These are phyloP conservation scores for Caerostris darwini DNA, from an alignment of 1,140 invertebrate genomes.

Conservation along the genomic window DNA sequence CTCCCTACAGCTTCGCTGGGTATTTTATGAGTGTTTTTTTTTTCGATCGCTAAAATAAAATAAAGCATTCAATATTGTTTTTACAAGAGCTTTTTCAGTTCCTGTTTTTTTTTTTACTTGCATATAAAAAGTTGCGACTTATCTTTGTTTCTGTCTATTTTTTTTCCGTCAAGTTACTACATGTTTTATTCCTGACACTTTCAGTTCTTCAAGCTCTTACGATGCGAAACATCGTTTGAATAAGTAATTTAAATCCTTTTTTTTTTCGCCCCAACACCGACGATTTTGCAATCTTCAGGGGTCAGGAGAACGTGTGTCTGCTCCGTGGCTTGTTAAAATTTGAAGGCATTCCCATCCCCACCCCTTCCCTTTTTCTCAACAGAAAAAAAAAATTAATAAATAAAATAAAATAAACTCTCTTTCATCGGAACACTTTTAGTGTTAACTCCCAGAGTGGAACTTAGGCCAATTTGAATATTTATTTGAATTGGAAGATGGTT, in stretches of 20 bases:
- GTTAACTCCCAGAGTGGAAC: no score
- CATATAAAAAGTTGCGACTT: background rate
- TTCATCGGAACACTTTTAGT: background rate
- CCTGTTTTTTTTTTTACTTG: background rate
- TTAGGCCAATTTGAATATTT: no score
- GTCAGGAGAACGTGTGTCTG: background rate
- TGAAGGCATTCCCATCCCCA: background rate
- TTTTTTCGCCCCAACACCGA: background rate
- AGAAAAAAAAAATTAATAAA: no score
- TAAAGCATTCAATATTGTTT: background rate
- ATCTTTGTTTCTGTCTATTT: background rate
- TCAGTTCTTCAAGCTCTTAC: background rate
- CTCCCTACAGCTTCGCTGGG: background rate
- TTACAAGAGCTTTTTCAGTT: background rate
- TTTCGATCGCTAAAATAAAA: background rate
- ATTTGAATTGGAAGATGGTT: no score
- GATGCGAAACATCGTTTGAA: background rate
- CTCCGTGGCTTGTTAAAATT: background rate
- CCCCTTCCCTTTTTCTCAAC: no score
- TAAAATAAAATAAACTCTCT: background rate
- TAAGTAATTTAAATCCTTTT: conserved; percentile 28
- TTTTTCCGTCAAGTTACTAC: no score
- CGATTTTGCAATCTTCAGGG: background rate
- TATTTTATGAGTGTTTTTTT: background rate
- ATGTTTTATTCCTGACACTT: background rate